Evolutionary conservation across 2,113 vertebrate genomes (phyloP).

Genomic region (Triplophysa dalaica): DNA sequence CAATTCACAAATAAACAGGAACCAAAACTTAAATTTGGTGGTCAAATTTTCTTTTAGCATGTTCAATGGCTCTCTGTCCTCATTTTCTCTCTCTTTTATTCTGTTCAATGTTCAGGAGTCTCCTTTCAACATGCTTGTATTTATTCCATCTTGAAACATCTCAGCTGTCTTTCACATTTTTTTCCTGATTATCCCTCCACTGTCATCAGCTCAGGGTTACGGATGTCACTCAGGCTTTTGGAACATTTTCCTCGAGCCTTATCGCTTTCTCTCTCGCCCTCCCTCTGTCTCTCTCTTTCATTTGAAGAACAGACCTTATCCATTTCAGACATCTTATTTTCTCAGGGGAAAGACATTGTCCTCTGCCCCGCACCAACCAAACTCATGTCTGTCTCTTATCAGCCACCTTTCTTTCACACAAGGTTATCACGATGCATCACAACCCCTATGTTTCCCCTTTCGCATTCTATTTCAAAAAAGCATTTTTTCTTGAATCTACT

Average conservation of each 20-base stretch:
- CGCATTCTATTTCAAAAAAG: slow-evolving; percentile 20
- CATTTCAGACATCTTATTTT: slow-evolving; percentile 51
- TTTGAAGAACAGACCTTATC: slow-evolving; percentile 40
- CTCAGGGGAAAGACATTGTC: slow-evolving; percentile 39
- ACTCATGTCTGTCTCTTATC: slow-evolving; percentile 27
- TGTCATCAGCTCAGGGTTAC: slow-evolving; percentile 42
- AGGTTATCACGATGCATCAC: slow-evolving; percentile 25
- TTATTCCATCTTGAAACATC: neutral
- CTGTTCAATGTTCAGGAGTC: neutral
- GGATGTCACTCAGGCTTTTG: neutral
- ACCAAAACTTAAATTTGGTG: no score
- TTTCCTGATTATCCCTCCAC: slow-evolving; percentile 16
- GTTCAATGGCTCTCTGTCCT: neutral
- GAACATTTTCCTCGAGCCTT: slow-evolving; percentile 19
- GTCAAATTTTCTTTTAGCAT: slow-evolving; percentile 4
- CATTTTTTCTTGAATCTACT: neutral
- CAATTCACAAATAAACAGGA: no score
- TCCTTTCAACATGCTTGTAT: neutral
- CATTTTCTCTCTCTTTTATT: neutral
- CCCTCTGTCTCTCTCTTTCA: slow-evolving; percentile 1
- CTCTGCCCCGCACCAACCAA: slow-evolving; percentile 17
- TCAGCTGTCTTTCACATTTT: slow-evolving; percentile 14
- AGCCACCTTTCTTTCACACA: slow-evolving; percentile 10
- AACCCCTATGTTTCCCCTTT: neutral
- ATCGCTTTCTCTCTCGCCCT: slow-evolving; percentile 29